These are phyloP conservation scores for Scrobipalpa costella DNA, from an alignment of 2,888 invertebrate species.

Conservation along the genomic window DNA sequence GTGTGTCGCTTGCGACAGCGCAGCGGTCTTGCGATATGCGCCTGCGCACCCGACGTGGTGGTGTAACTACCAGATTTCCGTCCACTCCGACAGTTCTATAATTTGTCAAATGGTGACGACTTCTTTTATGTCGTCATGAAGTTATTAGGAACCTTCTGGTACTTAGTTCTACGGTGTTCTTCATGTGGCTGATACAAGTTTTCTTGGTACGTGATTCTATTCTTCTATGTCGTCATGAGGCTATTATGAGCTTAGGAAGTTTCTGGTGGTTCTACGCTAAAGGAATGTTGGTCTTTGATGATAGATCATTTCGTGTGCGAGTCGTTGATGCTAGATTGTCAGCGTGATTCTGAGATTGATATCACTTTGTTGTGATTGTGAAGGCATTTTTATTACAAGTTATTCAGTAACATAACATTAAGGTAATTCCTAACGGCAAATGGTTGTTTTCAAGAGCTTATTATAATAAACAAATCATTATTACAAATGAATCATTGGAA, in stretches of 20 bases:
- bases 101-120: neutral
- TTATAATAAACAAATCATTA: too few relatives aligned
- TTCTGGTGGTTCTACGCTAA: neutral
- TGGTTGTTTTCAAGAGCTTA: too few relatives aligned
- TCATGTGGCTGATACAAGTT: too few relatives aligned
- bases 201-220: too few relatives aligned
- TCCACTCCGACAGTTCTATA: slow-evolving; percentile 15
- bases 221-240: neutral
- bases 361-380: neutral
- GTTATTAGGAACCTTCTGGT: slow-evolving; percentile 3
- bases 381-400: too few relatives aligned
- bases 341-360: neutral
- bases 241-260: slow-evolving; percentile 15
- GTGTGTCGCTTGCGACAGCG: slow-evolving; percentile 54
- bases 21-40: slow-evolving; percentile 43
- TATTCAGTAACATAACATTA: too few relatives aligned
- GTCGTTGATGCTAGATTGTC: too few relatives aligned
- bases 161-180: too few relatives aligned
- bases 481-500: too few relatives aligned
- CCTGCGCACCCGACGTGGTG: slow-evolving; percentile 33
- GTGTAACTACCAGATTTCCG: slow-evolving; percentile 26
- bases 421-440: too few relatives aligned
- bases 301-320: too few relatives aligned
- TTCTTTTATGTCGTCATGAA: neutral
- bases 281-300: neutral